These are phyloP conservation scores for Amphiprion percula DNA, from an alignment of 2,113 vertebrate genomes.

Conservation along the genomic window DNA sequence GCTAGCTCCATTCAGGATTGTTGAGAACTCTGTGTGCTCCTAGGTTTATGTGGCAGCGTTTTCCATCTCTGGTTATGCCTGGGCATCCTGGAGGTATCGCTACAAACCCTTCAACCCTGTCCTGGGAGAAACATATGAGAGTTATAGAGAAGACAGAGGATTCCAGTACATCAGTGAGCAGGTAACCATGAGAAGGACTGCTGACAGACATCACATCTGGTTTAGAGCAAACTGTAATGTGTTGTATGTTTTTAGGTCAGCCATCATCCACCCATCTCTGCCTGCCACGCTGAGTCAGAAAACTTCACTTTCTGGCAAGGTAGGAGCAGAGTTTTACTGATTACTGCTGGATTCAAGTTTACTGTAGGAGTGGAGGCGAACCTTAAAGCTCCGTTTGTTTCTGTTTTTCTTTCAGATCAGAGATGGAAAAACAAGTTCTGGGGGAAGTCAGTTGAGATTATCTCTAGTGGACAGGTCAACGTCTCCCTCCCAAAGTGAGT, in stretches of 20 bases:
- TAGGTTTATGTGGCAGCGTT: constrained; percentile 92
- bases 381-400: not conserved
- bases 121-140: constrained; percentile 95
- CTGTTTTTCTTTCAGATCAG: constrained; percentile 84
- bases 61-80: constrained; percentile 93
- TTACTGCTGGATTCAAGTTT: no score
- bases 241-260: constrained; percentile 84
- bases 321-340: constrained; percentile 44
- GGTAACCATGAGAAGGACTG: constrained; percentile 73
- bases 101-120: constrained; percentile 97
- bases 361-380: not conserved
- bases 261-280: constrained; percentile 92
- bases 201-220: not conserved
- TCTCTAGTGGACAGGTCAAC: constrained; percentile 90
- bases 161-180: constrained; percentile 93
- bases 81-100: constrained; percentile 90
- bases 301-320: constrained; percentile 97
- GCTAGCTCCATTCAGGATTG: not conserved
- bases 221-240: not conserved
- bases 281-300: constrained; percentile 90
- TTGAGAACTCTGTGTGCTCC: rapidly evolving
- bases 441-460: constrained; percentile 94
- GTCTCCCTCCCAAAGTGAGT: constrained; percentile 89
- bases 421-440: constrained; percentile 98
- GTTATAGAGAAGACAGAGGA: constrained; percentile 87